Percentiles rank a stretch among this genome's conserved stretches.
These are phyloP conservation scores for Pelobates cultripes DNA, from an alignment of 2,797 vertebrate genomes.

Conservation along the genomic window DNA sequence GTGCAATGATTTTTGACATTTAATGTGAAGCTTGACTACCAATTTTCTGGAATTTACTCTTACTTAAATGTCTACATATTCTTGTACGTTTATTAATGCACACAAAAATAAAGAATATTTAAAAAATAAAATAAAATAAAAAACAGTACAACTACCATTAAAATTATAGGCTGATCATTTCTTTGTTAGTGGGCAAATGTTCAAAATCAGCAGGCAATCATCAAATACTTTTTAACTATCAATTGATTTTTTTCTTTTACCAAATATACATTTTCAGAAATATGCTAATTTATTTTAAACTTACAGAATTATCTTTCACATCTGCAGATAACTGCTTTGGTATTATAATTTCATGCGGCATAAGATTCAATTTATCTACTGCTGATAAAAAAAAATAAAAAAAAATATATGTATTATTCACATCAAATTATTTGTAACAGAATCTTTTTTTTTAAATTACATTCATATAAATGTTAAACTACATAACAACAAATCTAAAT, in stretches of 20 bases:
- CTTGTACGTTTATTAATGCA: no score
- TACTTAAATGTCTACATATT: no score
- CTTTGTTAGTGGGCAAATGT: background rate
- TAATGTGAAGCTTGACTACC: no score
- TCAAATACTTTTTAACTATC: no score
- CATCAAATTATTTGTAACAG: no score
- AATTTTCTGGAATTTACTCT: no score
- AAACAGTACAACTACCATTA: background rate
- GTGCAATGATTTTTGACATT: no score
- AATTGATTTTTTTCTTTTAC: background rate
- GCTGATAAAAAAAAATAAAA: background rate
- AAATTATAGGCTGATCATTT: background rate
- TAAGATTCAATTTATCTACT: background rate
- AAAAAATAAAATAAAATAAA: background rate
- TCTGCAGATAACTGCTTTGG: conserved; percentile 22
- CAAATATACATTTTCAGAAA: background rate
- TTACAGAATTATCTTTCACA: background rate
- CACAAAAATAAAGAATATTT: background rate
- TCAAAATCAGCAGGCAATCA: no score
- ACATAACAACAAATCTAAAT: no score
- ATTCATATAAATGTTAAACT: no score
- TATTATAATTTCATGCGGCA: background rate
- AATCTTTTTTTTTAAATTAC: no score
- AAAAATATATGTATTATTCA: no score
- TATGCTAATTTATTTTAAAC: background rate